Conservation (phyloP, 1,140 invertebrate genomes). For the Drosophila setifemur region DNA sequence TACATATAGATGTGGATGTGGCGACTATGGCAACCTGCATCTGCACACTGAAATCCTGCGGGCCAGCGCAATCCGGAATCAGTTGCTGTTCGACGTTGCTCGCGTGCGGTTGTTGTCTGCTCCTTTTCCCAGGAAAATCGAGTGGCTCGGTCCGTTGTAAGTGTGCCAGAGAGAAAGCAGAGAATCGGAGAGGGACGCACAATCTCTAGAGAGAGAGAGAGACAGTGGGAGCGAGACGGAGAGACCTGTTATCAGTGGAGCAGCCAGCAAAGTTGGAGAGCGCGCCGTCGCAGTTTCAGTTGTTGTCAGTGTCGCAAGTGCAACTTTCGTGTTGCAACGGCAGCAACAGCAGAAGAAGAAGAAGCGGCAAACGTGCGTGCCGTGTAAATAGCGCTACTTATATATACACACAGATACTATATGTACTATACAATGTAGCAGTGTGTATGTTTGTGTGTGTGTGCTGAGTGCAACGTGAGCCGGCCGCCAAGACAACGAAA, state of each 20-base stretch:
- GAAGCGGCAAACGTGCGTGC: slow-evolving; percentile 67
- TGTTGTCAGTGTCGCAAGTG: slow-evolving; percentile 44
- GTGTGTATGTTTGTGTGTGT: slow-evolving; percentile 27
- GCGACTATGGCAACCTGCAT: slow-evolving; percentile 46
- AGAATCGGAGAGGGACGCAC: slow-evolving; percentile 22
- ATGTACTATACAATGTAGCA: slow-evolving; percentile 32
- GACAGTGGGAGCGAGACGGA: neutral
- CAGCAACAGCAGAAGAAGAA: slow-evolving; percentile 58
- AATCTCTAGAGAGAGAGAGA: slow-evolving; percentile 4
- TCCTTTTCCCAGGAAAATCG: slow-evolving; percentile 32
- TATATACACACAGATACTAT: neutral
- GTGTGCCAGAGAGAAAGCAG: slow-evolving; percentile 26
- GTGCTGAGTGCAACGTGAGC: slow-evolving; percentile 30
- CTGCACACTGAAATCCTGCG: slow-evolving; percentile 37
- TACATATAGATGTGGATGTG: neutral
- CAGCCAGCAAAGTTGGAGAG: slow-evolving; percentile 28
- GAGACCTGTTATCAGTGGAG: slow-evolving; percentile 34
- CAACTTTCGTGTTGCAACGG: slow-evolving; percentile 60
- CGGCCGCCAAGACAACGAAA: slow-evolving; percentile 34
- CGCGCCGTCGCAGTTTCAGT: slow-evolving; percentile 54
- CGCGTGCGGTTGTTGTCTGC: slow-evolving; percentile 75
- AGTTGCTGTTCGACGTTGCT: slow-evolving; percentile 80
- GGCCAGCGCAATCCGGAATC: slow-evolving; percentile 73
- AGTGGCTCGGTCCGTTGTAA: slow-evolving; percentile 3
- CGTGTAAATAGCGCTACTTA: slow-evolving; percentile 57